These are phyloP conservation scores for Garrulus glandarius DNA, from an alignment of 2,797 vertebrate species.

Conservation along the genomic window DNA sequence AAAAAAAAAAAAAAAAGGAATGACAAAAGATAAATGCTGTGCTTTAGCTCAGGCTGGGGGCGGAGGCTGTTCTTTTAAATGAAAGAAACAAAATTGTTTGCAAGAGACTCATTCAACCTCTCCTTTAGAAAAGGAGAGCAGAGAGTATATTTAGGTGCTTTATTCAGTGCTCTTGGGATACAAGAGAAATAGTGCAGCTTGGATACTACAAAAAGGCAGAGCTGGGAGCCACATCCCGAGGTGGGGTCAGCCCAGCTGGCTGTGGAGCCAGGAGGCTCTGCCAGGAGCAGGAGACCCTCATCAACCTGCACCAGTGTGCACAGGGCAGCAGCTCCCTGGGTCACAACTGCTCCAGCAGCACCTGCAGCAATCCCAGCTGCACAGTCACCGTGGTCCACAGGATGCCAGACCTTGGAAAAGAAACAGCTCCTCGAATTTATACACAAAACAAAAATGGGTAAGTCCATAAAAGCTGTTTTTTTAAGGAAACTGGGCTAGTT, in stretches of 20 bases:
- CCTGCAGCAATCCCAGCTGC: background rate
- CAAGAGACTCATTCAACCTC: conserved; percentile 64
- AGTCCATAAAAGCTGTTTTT: background rate
- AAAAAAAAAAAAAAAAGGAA: background rate
- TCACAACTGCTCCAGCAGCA: background rate
- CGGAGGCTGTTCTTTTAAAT: conserved; percentile 63
- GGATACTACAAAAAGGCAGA: background rate
- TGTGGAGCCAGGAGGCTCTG: background rate
- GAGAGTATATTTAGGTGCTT: conserved; percentile 49
- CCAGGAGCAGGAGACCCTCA: background rate
- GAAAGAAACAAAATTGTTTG: conserved; percentile 67
- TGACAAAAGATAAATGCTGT: conserved; percentile 62
- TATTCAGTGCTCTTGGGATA: conserved; percentile 37
- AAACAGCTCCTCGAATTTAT: background rate
- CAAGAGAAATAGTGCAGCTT: background rate
- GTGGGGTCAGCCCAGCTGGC: background rate
- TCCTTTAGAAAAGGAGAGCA: conserved; percentile 27
- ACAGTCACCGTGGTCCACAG: fast-evolving
- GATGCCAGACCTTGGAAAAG: background rate
- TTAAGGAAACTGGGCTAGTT: background rate
- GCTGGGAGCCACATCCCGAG: background rate
- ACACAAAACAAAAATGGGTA: background rate
- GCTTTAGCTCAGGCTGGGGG: conserved; percentile 63
- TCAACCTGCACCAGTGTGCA: background rate
- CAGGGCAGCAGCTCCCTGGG: background rate